A percentile compares a stretch with the other conserved stretches of the same genome.
Conservation (phyloP, 2,113 vertebrate species). For the Passer montanus region DNA sequence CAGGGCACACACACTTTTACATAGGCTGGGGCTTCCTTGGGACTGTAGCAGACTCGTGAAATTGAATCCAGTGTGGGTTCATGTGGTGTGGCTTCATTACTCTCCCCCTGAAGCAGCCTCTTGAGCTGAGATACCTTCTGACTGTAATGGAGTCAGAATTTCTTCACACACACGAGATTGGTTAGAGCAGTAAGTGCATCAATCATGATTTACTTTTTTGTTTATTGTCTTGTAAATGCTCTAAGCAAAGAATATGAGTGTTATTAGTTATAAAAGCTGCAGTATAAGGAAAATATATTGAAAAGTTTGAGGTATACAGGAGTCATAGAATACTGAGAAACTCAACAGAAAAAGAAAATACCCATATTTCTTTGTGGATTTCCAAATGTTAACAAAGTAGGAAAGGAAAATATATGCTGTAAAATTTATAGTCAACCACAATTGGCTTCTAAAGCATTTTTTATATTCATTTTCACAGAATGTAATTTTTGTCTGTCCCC, state of each 20-base stretch:
- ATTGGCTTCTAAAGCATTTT: background rate
- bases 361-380: background rate
- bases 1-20: background rate
- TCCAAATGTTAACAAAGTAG: background rate
- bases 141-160: background rate
- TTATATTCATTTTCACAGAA: background rate
- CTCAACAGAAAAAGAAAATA: background rate
- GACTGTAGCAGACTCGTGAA: background rate
- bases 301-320: background rate
- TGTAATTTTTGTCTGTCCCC: background rate
- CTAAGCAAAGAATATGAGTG: conserved; percentile 12
- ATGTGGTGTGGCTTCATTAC: background rate
- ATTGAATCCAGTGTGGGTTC: background rate
- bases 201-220: background rate
- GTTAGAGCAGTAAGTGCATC: conserved; percentile 6
- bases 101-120: background rate
- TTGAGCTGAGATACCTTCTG: background rate
- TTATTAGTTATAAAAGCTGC: conserved; percentile 14
- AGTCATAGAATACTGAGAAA: background rate
- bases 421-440: background rate
- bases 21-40: background rate
- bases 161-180: background rate
- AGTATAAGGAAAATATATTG: conserved; percentile 11
- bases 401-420: background rate
- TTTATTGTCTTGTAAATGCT: conserved; percentile 34